These are phyloP conservation scores for Catharus ustulatus DNA, from an alignment of 2,797 vertebrate species.

Conservation along the genomic window DNA sequence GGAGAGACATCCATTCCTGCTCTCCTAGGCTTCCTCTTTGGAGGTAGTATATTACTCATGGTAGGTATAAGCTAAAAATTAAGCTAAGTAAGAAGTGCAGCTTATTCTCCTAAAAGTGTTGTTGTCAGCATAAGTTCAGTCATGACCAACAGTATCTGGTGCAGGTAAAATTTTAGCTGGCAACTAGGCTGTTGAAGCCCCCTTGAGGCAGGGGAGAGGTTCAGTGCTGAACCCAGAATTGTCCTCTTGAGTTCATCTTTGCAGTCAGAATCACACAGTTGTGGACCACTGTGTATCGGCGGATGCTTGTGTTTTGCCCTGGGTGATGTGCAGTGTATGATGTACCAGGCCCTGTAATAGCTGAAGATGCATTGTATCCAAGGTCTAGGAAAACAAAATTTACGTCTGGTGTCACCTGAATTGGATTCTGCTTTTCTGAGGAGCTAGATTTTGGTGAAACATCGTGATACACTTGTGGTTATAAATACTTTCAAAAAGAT, in stretches of 20 bases:
- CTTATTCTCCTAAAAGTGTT: not conserved
- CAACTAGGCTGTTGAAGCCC: not conserved
- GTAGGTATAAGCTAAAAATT: not conserved
- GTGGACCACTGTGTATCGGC: not conserved
- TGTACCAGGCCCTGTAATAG: not conserved
- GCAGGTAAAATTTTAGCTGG: not conserved
- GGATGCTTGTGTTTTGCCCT: not conserved
- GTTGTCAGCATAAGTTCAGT: not conserved
- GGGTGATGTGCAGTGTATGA: not conserved
- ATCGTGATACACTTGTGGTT: not conserved
- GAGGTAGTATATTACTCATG: not conserved
- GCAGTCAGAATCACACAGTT: not conserved
- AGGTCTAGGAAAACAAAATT: constrained; percentile 17
- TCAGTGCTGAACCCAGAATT: not conserved
- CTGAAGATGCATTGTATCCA: constrained; percentile 17
- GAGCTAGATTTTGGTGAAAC: constrained; percentile 34
- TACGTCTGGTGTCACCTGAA: constrained; percentile 7
- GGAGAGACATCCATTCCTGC: not conserved
- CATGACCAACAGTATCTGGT: not conserved
- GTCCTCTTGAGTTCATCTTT: not conserved
- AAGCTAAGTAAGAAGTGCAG: not conserved
- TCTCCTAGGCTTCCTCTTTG: not conserved
- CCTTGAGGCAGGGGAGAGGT: not conserved
- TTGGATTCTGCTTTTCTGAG: not conserved
- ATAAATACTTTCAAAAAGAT: constrained; percentile 42